Evolutionary conservation across 2,888 invertebrate species (phyloP).

Genomic region (Temnothorax unifasciatus): DNA sequence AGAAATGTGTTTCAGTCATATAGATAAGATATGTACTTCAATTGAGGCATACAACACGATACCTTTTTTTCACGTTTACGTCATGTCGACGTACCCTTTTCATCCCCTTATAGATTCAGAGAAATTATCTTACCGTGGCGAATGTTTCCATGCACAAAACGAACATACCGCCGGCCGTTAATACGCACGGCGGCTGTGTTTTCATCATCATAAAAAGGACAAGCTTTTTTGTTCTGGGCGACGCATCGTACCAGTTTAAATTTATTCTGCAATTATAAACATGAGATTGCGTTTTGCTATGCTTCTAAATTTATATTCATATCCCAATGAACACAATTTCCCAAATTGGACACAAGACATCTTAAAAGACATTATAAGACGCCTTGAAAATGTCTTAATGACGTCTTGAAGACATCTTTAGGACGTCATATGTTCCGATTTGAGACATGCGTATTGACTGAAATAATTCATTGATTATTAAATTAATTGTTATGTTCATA

Average conservation of each 20-base stretch:
- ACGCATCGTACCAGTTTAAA: slow-evolving; percentile 45
- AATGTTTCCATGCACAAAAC: slow-evolving; percentile 51
- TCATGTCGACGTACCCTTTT: not conserved
- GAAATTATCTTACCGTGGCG: slow-evolving; percentile 40
- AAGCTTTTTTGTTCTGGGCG: slow-evolving; percentile 38
- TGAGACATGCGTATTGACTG: no score
- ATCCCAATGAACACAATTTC: no score
- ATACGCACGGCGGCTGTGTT: slow-evolving; percentile 22
- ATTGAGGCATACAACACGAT: not conserved
- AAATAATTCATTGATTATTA: not conserved
- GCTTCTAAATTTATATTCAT: not conserved
- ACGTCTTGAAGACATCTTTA: no score
- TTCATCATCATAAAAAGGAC: slow-evolving; percentile 47
- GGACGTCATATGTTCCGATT: no score
- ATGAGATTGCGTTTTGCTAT: not conserved
- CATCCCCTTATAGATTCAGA: not conserved
- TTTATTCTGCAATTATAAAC: slow-evolving; percentile 40
- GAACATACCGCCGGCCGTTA: slow-evolving; percentile 51
- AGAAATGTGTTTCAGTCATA: not conserved
- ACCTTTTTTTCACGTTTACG: not conserved
- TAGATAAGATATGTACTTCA: not conserved
- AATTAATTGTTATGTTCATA: slow-evolving; percentile 1
- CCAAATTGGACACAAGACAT: no score
- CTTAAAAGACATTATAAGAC: no score
- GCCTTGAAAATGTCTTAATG: no score